Base-by-base conservation (phyloP, 2,797 vertebrate genomes). In the Gambelia wislizenii region DNA sequence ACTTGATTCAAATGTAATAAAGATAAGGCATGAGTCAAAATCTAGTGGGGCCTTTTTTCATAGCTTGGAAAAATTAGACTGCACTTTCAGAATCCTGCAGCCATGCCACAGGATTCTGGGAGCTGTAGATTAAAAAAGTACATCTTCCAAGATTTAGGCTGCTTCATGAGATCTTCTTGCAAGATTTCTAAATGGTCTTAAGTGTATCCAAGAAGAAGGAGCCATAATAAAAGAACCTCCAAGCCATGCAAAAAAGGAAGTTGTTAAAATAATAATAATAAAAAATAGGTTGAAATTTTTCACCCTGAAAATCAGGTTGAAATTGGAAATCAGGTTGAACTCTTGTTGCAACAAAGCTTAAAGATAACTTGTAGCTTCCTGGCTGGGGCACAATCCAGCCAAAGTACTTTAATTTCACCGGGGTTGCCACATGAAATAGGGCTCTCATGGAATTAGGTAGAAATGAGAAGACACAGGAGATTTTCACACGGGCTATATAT, bases 1-100 rank as follows among this genome's bases (percentile, higher is more conserved):
- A 89, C 39, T 87, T 59, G 80, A 81, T 80, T 85, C 76, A 88
- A 78, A 3, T 33, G 87, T 89, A 86, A 91, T 52, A 93, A 96
- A 90, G 88, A 94, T 92, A 59, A 95, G 7, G 56, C 90, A 90
- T 36, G 8, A 22, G 14, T 89, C 61, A 86, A 76, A 52, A 6
- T 8, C 47, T 42, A 36, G 14, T 70, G 76, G 39, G 14, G 56
- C 20, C 56, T 59, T 14, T n/a, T n/a, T n/a, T 6, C 56, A 59
- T 6, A 59, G 4, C 18, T 59, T 59, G 56, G 49, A 59, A 56
- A 56, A 59, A 59, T 59, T 59, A 6, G 18, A 59, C 56, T 59
- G 18, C 20, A 22, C 56, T 20, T 20, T 20, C 56, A 59, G 56
- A 59, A 59, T 59, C 20, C 56, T 20, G 20, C 56, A 59, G 56